phyloP scores from a whole-genome alignment of 2,888 invertebrate genomes.

The Philereme vetulata region DNA sequence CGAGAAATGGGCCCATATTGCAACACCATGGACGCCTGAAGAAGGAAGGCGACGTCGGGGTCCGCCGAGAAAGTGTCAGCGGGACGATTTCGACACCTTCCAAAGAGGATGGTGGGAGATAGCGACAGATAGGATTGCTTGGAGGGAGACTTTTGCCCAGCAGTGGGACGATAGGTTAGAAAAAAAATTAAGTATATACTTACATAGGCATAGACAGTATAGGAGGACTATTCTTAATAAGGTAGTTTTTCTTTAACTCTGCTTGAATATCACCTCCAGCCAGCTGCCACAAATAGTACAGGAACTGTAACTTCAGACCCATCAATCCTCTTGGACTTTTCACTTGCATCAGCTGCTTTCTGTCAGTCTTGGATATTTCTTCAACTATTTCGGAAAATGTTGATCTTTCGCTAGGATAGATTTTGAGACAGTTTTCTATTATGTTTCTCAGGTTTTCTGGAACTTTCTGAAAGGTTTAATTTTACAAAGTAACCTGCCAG shows the following conservation, averaged over 20 bases:
- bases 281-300: constrained; percentile 97
- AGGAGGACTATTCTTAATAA: constrained; percentile 93
- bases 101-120: no score
- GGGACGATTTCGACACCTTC: no score
- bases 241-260: constrained; percentile 94
- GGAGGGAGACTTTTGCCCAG: no score
- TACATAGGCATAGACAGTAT: constrained; percentile 91
- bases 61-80: no score
- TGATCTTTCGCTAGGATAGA: constrained; percentile 82
- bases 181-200: no score
- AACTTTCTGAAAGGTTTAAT: constrained; percentile 72
- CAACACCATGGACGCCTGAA: no score
- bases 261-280: constrained; percentile 97
- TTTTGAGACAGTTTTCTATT: constrained; percentile 88
- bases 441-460: constrained; percentile 84
- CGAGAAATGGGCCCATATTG: no score
- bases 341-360: constrained; percentile 67
- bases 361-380: constrained; percentile 59
- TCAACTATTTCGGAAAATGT: constrained; percentile 85
- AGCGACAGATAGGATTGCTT: no score
- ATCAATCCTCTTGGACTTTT: constrained; percentile 74
- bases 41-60: no score
- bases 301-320: constrained; percentile 88
- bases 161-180: no score
- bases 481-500: not conserved